These are phyloP conservation scores for Silurus asotus DNA, from an alignment of 2,113 vertebrate species.

Conservation along the genomic window DNA sequence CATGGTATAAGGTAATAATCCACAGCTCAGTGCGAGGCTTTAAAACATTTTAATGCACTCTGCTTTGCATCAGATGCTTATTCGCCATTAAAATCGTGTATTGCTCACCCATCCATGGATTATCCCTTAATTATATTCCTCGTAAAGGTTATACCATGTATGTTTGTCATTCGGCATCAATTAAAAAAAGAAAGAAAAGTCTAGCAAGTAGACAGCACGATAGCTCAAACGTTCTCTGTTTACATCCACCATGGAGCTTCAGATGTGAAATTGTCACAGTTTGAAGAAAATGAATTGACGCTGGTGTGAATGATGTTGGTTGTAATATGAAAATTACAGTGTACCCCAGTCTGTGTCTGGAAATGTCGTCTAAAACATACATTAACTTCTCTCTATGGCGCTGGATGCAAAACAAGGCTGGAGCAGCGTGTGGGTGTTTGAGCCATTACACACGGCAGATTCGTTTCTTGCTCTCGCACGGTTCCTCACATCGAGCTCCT, in stretches of 20 bases:
- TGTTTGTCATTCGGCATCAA: background rate
- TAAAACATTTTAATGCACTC: too few relatives aligned
- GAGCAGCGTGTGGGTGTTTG: constrained; percentile 34
- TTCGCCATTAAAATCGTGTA: too few relatives aligned
- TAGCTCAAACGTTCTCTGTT: background rate
- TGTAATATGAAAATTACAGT: constrained; percentile 24
- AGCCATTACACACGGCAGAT: constrained; percentile 20
- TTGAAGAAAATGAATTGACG: background rate
- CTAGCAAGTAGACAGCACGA: background rate
- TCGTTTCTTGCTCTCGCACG: constrained; percentile 3
- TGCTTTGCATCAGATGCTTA: too few relatives aligned
- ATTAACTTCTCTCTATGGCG: constrained; percentile 39
- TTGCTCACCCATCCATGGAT: too few relatives aligned
- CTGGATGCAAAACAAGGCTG: background rate
- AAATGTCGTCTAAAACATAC: constrained; percentile 32
- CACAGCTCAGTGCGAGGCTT: too few relatives aligned
- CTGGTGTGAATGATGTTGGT: constrained; percentile 18
- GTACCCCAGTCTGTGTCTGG: constrained; percentile 3
- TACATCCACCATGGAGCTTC: background rate
- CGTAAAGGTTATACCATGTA: background rate
- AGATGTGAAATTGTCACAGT: constrained; percentile 14
- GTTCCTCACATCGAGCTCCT: constrained; percentile 1
- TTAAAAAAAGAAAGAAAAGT: background rate
- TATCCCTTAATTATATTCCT: too few relatives aligned
- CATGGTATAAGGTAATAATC: too few relatives aligned